These are phyloP conservation scores for Eilema caniola DNA, from an alignment of 2,888 invertebrate species.

Conservation along the genomic window DNA sequence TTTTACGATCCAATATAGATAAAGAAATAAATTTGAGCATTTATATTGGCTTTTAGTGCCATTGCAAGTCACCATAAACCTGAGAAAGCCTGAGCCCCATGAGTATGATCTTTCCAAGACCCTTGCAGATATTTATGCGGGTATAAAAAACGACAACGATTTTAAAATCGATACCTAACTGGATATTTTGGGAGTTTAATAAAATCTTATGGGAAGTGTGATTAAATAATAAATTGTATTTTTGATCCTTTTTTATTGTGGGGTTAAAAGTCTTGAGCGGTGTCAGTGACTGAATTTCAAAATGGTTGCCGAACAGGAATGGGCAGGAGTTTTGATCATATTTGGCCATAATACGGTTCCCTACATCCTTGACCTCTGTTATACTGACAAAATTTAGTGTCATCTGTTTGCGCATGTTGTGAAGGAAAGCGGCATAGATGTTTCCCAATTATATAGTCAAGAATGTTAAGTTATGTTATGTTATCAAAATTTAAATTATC, in stretches of 20 bases:
- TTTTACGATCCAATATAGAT: constrained; percentile 14
- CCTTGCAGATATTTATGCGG: constrained; percentile 36
- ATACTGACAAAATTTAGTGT: no score
- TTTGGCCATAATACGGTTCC: no score
- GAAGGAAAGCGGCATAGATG: no score
- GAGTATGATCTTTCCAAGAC: constrained; percentile 18
- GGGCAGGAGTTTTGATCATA: background rate
- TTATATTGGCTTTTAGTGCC: constrained; percentile 32
- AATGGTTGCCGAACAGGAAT: background rate
- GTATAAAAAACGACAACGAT: constrained; percentile 29
- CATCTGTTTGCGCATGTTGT: no score
- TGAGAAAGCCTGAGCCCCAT: constrained; percentile 2
- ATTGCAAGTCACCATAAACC: constrained; percentile 17
- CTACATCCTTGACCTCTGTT: no score
- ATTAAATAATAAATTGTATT: constrained; percentile 31
- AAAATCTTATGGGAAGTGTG: constrained; percentile 11
- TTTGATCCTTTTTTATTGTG: background rate
- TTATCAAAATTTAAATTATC: no score
- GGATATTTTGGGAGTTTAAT: constrained; percentile 32
- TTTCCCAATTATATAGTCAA: no score
- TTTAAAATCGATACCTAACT: constrained; percentile 21
- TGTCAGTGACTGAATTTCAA: background rate
- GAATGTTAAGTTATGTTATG: no score
- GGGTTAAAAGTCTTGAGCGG: background rate
- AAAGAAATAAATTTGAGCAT: constrained; percentile 25